Base-by-base conservation (phyloP, 2,113 vertebrate species). In the Meles meles region DNA sequence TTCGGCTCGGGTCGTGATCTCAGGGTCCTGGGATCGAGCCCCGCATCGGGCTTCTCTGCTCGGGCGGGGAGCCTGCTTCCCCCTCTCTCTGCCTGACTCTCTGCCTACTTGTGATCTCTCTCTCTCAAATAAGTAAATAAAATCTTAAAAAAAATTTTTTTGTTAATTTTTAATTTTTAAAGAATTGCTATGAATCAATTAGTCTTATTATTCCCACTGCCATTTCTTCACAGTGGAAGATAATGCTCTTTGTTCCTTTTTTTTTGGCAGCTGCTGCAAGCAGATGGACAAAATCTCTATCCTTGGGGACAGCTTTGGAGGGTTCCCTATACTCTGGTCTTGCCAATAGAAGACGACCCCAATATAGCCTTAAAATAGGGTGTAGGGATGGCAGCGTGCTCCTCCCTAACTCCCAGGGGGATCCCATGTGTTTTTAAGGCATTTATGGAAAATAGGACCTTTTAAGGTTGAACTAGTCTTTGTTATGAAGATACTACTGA, bases 261-360 rank as follows among this genome's bases (percentile, higher is more conserved):
- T 39, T n/a, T 71, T 44, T 74, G 87, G 79, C 65, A 93, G 65
- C 87, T 92, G n/a, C 47, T 81, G 8, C 39, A 86, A 92, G 88
- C 80, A 92, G n/a, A 79, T 74, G 84, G 39, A 29, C 52, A 95
- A 57, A 92, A 86, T 91, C 65, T 90, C 71, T 92, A 65, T 44
- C 65, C 39, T 44, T 18, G 57, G 76, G 80, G 74, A 69, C 7
- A 57, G 57, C 69, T 80, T 93, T 65, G 87, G 88, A 77, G 9
- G 27, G 7, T 85, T 85, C 65, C 42, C 31, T 86, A 1, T 15
- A 63, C 77, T 57, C 23, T 57, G 14, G 27, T 57, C 37, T 44
- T 1, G 14, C 59, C 15, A 18, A 15, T 31, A 90, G 71, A 95
- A n/a, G 42, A 79, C 10, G 72, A 34, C 10, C 7, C 7, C 8